Conservation (phyloP, 2,888 invertebrate genomes). For the Dasypolia templi region DNA sequence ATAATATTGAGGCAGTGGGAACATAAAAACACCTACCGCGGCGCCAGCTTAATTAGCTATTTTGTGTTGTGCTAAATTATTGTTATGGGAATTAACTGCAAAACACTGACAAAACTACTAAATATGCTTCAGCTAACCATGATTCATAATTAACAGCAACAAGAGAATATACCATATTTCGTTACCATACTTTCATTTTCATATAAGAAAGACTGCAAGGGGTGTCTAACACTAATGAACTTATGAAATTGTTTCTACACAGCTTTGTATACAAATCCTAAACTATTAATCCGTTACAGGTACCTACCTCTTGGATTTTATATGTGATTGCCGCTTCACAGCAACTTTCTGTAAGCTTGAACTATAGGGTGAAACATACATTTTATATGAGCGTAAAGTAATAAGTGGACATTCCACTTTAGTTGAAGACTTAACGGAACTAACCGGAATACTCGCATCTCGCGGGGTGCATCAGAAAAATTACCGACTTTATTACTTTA, state of each 20-base stretch:
- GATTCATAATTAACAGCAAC: slow-evolving; percentile 2
- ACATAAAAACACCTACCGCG: slow-evolving; percentile 61
- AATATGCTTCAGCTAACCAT: slow-evolving; percentile 6
- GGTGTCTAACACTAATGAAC: too few species aligned
- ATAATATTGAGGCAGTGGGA: slow-evolving; percentile 46
- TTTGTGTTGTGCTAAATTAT: slow-evolving; percentile 49
- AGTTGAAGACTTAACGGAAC: slow-evolving; percentile 65
- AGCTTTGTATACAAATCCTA: background rate
- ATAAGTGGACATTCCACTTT: slow-evolving; percentile 63
- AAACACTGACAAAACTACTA: slow-evolving; percentile 33
- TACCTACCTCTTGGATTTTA: background rate
- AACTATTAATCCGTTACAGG: background rate
- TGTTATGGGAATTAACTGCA: slow-evolving; percentile 39
- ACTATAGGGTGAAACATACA: slow-evolving; percentile 41
- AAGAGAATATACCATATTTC: background rate
- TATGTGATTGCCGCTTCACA: slow-evolving; percentile 2
- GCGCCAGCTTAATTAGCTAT: slow-evolving; percentile 57
- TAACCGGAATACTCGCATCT: slow-evolving; percentile 61
- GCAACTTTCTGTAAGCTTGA: slow-evolving; percentile 19
- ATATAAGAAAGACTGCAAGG: background rate
- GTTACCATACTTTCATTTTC: background rate
- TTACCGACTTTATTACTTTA: slow-evolving; percentile 66
- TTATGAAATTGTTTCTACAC: background rate
- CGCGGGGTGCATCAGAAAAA: slow-evolving; percentile 67
- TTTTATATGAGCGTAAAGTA: slow-evolving; percentile 55